phyloP scores from a whole-genome alignment of 2,888 invertebrate genomes.

The Eugnorisma glareosa region DNA sequence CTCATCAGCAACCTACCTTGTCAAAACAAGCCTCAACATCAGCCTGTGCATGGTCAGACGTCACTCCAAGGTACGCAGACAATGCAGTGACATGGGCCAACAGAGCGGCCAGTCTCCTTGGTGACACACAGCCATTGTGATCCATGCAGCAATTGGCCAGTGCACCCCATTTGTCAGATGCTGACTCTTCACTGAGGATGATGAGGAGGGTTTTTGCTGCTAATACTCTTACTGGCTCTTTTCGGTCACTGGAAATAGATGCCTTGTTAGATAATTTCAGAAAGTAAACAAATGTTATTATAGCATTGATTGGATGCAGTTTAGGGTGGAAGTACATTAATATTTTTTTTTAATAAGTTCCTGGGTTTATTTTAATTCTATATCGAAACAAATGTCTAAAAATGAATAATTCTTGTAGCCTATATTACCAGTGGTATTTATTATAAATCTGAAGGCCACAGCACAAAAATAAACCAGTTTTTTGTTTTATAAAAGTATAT shows the following conservation, averaged over 20 bases:
- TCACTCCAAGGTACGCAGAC: conserved; percentile 91
- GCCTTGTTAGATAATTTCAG: not conserved
- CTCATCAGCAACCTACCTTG: conserved; percentile 86
- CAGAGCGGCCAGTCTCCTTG: conserved; percentile 91
- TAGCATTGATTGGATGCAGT: not conserved
- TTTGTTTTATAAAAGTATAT: not conserved
- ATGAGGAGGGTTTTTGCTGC: conserved; percentile 93
- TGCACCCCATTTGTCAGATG: conserved; percentile 92
- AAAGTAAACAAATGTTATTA: not conserved
- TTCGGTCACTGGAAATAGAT: conserved; percentile 87
- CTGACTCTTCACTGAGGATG: conserved; percentile 92
- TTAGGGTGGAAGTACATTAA: not conserved
- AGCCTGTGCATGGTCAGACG: conserved; percentile 91
- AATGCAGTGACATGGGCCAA: conserved; percentile 91
- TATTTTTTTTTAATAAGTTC: not conserved
- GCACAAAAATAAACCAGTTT: not conserved
- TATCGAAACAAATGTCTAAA: not conserved
- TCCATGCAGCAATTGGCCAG: conserved; percentile 93
- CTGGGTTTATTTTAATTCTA: not conserved
- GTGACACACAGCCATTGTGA: conserved; percentile 94
- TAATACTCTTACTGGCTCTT: conserved; percentile 92
- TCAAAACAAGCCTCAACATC: conserved; percentile 94
- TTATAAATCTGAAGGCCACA: conserved; percentile 7
- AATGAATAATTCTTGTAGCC: not conserved
- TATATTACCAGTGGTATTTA: not conserved